Conservation (phyloP, 2,113 vertebrate species). For the Coptodon bakossiorum region DNA sequence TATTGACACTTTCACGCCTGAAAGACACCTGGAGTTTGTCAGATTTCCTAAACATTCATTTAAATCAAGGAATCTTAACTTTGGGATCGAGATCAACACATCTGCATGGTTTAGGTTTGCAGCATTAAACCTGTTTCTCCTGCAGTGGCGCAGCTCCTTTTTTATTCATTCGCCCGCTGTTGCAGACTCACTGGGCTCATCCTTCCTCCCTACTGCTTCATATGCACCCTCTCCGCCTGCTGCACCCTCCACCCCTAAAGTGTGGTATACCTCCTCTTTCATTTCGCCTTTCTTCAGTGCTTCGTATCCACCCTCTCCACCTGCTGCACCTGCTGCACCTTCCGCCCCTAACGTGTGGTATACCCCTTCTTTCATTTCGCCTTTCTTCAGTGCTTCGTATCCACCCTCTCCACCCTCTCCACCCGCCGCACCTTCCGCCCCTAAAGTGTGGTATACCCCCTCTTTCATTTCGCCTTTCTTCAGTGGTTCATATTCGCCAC, state of each 20-base stretch:
- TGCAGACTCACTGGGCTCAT: background rate
- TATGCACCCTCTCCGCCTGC: background rate
- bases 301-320: background rate
- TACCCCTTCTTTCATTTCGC: background rate
- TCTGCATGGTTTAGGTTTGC: background rate
- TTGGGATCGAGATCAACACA: background rate
- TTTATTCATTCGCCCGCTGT: background rate
- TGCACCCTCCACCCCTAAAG: background rate
- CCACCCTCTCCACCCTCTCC: background rate
- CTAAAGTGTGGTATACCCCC: background rate
- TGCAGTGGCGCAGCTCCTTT: background rate
- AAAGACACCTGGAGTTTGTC: background rate
- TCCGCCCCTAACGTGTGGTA: background rate
- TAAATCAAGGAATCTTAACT: background rate
- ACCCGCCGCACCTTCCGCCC: accelerated
- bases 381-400: background rate
- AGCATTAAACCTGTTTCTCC: background rate
- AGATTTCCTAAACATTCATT: background rate
- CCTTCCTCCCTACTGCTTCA: background rate
- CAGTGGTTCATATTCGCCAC: slow-evolving; percentile 10
- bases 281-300: background rate
- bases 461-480: background rate
- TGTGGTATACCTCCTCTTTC: background rate
- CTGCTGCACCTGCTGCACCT: background rate
- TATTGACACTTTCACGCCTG: background rate